Conservation (phyloP, 2,113 vertebrate species). For the Onychostoma macrolepis region DNA sequence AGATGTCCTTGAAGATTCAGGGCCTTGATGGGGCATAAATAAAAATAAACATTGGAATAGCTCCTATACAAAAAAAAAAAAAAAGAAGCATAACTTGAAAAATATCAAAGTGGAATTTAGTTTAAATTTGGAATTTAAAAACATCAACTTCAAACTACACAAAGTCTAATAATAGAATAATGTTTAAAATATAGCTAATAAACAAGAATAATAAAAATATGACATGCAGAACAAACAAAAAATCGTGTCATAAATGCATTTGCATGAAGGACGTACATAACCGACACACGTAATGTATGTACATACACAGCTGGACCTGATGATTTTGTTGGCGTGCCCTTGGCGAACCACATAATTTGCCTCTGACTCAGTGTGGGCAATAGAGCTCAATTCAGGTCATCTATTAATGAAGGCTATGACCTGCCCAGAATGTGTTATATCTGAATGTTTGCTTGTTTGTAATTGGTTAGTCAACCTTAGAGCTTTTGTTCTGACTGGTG, state of each 20-base stretch:
- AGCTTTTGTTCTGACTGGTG: background rate
- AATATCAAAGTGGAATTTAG: background rate
- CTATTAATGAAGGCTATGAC: background rate
- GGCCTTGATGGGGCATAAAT: constrained; percentile 57
- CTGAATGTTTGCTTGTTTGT: background rate
- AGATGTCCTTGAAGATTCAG: constrained; percentile 73
- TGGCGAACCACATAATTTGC: constrained; percentile 8
- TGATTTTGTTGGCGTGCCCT: constrained; percentile 6
- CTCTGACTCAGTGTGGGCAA: constrained; percentile 7
- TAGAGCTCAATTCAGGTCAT: background rate
- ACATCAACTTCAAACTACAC: background rate
- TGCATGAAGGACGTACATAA: background rate
- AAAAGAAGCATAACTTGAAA: background rate
- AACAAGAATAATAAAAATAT: background rate
- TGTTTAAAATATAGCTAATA: background rate
- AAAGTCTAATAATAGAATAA: background rate
- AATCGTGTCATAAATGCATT: background rate
- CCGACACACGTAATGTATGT: background rate
- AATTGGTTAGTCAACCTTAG: background rate
- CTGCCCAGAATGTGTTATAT: background rate
- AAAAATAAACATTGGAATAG: background rate
- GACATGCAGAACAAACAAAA: background rate
- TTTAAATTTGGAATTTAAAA: background rate
- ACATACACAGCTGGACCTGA: background rate
- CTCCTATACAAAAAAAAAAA: background rate